Evolutionary conservation across 2,797 vertebrate species (phyloP), one percentile per base, ranked within the genome.

Genomic region (Myoxocephalus aenaeus): DNA sequence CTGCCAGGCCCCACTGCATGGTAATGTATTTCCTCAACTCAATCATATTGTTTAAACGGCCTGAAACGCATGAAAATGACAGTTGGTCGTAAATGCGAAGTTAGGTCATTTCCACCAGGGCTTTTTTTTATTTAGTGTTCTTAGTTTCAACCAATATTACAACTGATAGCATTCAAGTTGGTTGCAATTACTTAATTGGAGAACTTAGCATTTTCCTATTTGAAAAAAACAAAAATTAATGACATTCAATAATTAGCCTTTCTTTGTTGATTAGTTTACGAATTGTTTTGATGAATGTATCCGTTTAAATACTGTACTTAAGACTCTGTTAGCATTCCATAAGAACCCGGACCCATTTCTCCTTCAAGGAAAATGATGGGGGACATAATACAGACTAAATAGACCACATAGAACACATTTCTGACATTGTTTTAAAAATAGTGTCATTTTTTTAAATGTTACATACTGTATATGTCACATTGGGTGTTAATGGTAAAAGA

Each of bases 1-100:
- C 75, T 99, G 98, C 81, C 97, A 99, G 80, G 96, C 97, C 18
- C 96, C 97, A 0, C 63, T 96, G 82, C 92, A 96, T 67, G 97
- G 98, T 99, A 88, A 42, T 32, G 20, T 25, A 22, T 44, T 13
- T 63, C 7, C 66, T 81, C 13, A n/a, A n/a, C n/a, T n/a, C n/a
- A n/a, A 66, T 63, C 1, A 20, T 15, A 11, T 64, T 11, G 8
- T 61, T 61, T 40, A 58, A 48, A 44, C 32, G 11, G 8, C 4
- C 7, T 40, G 14, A 68, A 56, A 40, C 42, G 13, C 18, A 12
- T 20, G 20, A 27, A 54, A 10, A 25, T n/a, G 12, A 6, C 20
- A 13, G 17, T 40, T n/a, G 17, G 22, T 32, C 6, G 6, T 53
- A 42, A 58, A 38, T 29, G 22, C 8, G 29, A 66, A n/a, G 34